Evolutionary conservation across 2,113 vertebrate genomes (phyloP).

Genomic region (Picathartes gymnocephalus): DNA sequence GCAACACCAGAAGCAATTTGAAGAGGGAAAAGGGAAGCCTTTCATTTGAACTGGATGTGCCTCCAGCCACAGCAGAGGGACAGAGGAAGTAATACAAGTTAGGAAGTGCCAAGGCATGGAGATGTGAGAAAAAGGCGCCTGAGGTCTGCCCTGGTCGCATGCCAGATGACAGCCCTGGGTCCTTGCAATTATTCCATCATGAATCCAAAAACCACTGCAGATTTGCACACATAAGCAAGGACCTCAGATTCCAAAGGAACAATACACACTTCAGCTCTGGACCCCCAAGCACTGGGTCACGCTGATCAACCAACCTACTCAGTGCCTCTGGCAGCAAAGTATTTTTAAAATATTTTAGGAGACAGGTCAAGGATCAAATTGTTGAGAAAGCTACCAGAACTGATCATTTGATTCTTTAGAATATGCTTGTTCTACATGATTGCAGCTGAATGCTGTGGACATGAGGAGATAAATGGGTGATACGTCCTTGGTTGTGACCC

Average conservation of each 20-base stretch:
- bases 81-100: neutral
- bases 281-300: neutral
- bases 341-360: neutral
- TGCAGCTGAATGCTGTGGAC: neutral
- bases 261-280: neutral
- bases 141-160: neutral
- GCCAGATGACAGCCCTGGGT: neutral
- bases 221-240: neutral
- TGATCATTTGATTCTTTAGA: neutral
- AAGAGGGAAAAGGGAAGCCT: conserved; percentile 9
- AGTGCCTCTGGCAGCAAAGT: neutral
- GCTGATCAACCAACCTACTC: neutral
- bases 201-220: neutral
- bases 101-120: neutral
- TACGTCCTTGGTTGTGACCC: neutral
- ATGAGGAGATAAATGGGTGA: neutral
- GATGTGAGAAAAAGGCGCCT: neutral
- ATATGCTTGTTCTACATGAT: neutral
- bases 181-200: neutral
- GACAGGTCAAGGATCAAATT: neutral
- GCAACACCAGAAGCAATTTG: neutral
- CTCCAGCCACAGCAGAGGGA: neutral
- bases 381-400: neutral
- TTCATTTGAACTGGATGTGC: neutral
- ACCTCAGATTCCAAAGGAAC: neutral